Base-by-base conservation (phyloP, 1,140 invertebrate genomes). In the Drosophila grimshawi region DNA sequence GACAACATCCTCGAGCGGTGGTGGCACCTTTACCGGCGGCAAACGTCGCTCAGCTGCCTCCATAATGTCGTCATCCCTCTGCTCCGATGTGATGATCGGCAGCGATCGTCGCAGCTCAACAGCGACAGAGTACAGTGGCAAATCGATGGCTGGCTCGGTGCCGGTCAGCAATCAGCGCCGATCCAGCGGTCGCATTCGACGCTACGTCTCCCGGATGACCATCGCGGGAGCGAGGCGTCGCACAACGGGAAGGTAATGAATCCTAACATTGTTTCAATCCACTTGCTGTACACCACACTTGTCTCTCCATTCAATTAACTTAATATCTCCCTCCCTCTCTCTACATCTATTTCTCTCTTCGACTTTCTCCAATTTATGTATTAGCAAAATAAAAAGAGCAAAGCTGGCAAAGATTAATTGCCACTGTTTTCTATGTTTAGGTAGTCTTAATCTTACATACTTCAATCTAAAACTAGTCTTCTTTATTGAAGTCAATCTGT, bases 201-300 rank as follows among this genome's bases (percentile, higher is more conserved):
- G 92, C 43, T 90, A 92, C 64, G 80, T 91, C 41, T 80, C 92
- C 11, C 72, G 91, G 5, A 92, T 92, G 89, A 92, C 92, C 30
- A 92, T 92, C 39, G 91, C 86, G 27, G 91, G 91, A 45, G 90
- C 91, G 43, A 69, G 92, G 55, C 76, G 92, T 37, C 89, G 92
- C 52, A 92, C 92, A 11, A 92, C 92, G 56, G 92, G 92, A 88
- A 92, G 92, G 92, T 92, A 92, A 81, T 52, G 45, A 19, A 29
- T 30, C 43, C 59, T 46, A 19, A 43, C 43, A 19, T 19, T 19
- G 19, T 19, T 37, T 5, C n/a, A 60, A 19, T 11, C 11, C 19
- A 6, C 11, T 10, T 7, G 39, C 7, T 37, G 3, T 10, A 3
- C n/a, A 4, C 32, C 29, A 10, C 39, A 7, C 39, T n/a, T 19